Base-by-base conservation (phyloP, 2,797 vertebrate species). In the Lepidocolaptes lacrymiger region DNA sequence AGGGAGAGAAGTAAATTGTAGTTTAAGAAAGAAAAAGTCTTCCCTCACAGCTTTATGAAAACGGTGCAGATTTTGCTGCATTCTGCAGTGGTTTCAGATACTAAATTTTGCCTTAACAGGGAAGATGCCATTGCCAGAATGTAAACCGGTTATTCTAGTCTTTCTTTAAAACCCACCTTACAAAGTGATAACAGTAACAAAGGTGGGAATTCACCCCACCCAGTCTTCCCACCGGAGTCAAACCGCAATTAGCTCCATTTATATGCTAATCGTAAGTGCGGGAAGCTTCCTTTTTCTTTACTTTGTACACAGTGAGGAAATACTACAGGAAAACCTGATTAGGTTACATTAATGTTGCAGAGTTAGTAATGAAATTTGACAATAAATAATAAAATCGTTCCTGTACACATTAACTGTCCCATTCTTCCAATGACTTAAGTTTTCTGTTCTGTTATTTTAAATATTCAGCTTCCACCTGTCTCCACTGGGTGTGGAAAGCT, bases 121-220 rank as follows among this genome's bases (percentile, higher is more conserved):
- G 73, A 76, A 59, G 55, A 58, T 88, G 48, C 24, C 20, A 7
- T 49, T 91, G 74, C 49, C 71, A 88, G 63, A 89, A 78, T 24
- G 18, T 61, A 87, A 96, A 93, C 91, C 67, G 58, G 93, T 95
- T 95, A 58, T 72, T 89, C 85, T 66, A 71, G 89, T 86, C 74
- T 73, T 69, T 36, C 82, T 88, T 93, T 46, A 78, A 89, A 93
- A 77, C 24, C 3, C 41, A 58, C 13, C 22, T 79, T 63, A 62
- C 22, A 15, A 80, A 85, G 49, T 73, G 95, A 63, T 95, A 93
- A 76, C 46, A 82, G 63, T 79, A 90, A 88, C 80, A 94, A 95
- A 94, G 80, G 74, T 97, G 94, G 80, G 95, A 96, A 97, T 90
- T 86, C 37, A 84, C 82, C 48, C 69, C 69, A 52, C 75, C 69